Base-by-base conservation (phyloP, 2,888 invertebrate genomes). In the Rugalucina vietnamica region DNA sequence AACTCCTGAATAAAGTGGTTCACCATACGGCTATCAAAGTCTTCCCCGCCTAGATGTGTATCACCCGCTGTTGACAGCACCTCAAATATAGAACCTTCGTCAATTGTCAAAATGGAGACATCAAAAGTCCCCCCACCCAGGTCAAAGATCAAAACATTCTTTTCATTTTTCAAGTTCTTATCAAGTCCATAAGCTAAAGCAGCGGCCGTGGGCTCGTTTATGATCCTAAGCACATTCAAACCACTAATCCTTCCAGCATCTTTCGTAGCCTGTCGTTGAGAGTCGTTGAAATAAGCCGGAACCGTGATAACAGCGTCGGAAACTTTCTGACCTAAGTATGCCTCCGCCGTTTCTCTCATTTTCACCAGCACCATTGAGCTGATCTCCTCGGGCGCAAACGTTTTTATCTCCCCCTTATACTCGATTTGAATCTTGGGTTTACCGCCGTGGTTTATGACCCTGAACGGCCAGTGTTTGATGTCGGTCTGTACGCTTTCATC, bases 351-450 rank as follows among this genome's bases (percentile, higher is more conserved):
- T 70, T 94, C 93, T 96, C 97, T 98, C 98, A 98, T 98, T 94
- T 98, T 98, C 24, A 96, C 97, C 89, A 98, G 96, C 75, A 98
- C 98, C 98, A 98, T 98, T 69, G 98, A 97, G 94, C 97, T 97
- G 89, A 98, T 97, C 95, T 98, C 98, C 95, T 98, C 98, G 0
- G 98, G 98, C 95, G 97, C 97, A 96, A 98, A 98, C n/a, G 96
- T 96, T 95, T 98, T 98, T 84, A 95, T 95, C 95, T 98, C 98
- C 65, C 98, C 98, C 94, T 98, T 98, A 96, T 88, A 91, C 69
- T 93, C 93, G 3, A 92, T 94, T 82, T 92, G 87, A 8, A 94
- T 88, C 70, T 91, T 92, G 8, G 94, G 94, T 82, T 93, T 93
- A 18, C 87, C 88, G 1, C 75, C 82, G 29, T 79, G 82, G 70